Base-by-base conservation (phyloP, 2,113 vertebrate species). In the Sceloporus tristichus region DNA sequence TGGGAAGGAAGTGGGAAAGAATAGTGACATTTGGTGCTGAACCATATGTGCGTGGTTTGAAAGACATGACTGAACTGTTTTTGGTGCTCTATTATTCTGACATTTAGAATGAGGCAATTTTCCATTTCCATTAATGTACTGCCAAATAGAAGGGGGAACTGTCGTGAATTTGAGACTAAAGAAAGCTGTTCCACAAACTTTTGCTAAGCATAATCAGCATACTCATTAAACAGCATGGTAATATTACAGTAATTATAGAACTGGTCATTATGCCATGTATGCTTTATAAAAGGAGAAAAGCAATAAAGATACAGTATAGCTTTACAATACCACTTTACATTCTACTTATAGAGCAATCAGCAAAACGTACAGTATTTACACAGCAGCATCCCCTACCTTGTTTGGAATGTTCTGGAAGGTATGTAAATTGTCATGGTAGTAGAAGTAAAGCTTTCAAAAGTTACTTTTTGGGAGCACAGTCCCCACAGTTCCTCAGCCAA, bases 21-120 rank as follows among this genome's bases (percentile, higher is more conserved):
- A 97, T 95, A 95, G 96, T 96, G 97, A 97, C 97, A 97, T 97
- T 97, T 97, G 96, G 96, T 97, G 94, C 94, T 96, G 95, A 97
- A 97, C 97, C 97, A 97, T 97, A 97, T 97, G 97, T 97, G 97
- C 97, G 97, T 97, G 97, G 97, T 97, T 97, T 97, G 97, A 97
- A 96, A 97, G 97, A 97, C 97, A 97, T 97, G 96, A 97, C 97
- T 97, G 97, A 97, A 97, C 97, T 97, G 97, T 97, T 97, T 97
- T 97, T 95, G 97, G 97, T 97, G 96, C 96, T 94, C 96, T 97
- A 97, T 97, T 97, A 97, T 97, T 97, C 97, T 97, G 97, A 97
- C 97, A 97, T 97, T 97, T 97, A 97, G 96, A 97, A 96, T 95
- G 96, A 97, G 97, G 97, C 97, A 97, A 95, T 96, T 97, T 97